phyloP scores from a whole-genome alignment of 1,140 invertebrate genomes.

The Scaptomyza graminum region DNA sequence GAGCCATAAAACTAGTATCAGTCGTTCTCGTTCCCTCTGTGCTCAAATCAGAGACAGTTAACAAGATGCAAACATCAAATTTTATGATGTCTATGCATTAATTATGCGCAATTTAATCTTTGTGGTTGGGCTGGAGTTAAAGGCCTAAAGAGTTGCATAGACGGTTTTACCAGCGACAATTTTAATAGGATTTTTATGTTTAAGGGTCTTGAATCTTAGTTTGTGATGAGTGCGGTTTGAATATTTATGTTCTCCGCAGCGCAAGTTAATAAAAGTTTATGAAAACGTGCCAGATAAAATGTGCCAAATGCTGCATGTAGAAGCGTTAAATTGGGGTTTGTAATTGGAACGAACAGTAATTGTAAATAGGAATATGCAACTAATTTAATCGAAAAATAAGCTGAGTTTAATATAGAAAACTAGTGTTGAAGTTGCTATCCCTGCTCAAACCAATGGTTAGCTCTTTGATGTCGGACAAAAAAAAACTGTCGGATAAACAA shows the following conservation, averaged over 20 bases:
- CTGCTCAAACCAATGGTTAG: too few species aligned
- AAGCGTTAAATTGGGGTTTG: not conserved
- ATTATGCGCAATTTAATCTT: slow-evolving; percentile 60
- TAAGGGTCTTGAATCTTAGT: not conserved
- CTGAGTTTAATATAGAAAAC: not conserved
- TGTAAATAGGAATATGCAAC: not conserved
- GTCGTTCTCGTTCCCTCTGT: not conserved
- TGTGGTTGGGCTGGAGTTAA: slow-evolving; percentile 14
- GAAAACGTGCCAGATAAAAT: slow-evolving; percentile 22
- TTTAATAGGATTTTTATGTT: slow-evolving; percentile 44
- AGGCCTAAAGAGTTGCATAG: slow-evolving; percentile 9
- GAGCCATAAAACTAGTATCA: slow-evolving; percentile 14
- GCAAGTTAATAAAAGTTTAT: slow-evolving; percentile 25
- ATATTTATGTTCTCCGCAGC: slow-evolving; percentile 9
- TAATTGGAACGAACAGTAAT: slow-evolving; percentile 17
- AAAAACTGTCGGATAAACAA: slow-evolving; percentile 25
- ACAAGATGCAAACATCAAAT: slow-evolving; percentile 64
- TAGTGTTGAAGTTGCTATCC: not conserved
- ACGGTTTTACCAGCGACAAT: slow-evolving; percentile 20
- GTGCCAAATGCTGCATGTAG: slow-evolving; percentile 2
- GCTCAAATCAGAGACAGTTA: slow-evolving; percentile 57
- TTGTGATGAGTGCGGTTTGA: not conserved
- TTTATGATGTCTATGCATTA: slow-evolving; percentile 73
- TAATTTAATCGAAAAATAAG: slow-evolving; percentile 8
- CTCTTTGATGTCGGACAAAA: slow-evolving; percentile 1